These are phyloP conservation scores for Drosophila formosana DNA, from an alignment of 2,888 invertebrate species.

Conservation along the genomic window DNA sequence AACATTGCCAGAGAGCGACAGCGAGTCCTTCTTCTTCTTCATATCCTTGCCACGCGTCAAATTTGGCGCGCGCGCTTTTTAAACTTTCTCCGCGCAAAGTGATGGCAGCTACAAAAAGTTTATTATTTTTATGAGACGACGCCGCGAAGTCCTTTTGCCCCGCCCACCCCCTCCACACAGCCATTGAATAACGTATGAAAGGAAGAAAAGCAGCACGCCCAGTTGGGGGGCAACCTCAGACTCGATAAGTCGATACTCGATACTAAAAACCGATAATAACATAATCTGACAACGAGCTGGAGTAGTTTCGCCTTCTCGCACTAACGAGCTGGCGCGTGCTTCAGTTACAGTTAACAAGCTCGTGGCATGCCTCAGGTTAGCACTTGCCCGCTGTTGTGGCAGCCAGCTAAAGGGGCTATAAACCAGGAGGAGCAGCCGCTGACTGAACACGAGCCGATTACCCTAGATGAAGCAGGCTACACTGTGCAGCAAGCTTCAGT, in stretches of 20 bases:
- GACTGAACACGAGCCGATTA: background rate
- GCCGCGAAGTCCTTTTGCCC: slow-evolving; percentile 27
- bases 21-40: slow-evolving; percentile 38
- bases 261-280: slow-evolving; percentile 80
- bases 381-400: background rate
- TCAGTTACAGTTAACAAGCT: slow-evolving; percentile 71
- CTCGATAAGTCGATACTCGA: slow-evolving; percentile 60
- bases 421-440: slow-evolving; percentile 1
- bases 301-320: slow-evolving; percentile 16
- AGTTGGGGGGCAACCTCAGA: slow-evolving; percentile 6
- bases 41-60: slow-evolving; percentile 68
- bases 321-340: slow-evolving; percentile 61
- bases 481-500: slow-evolving; percentile 5
- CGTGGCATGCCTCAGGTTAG: slow-evolving; percentile 52
- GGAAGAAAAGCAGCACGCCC: slow-evolving; percentile 7
- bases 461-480: background rate
- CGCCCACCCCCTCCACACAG: background rate
- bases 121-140: slow-evolving; percentile 65
- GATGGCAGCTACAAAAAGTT: slow-evolving; percentile 56
- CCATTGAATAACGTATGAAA: slow-evolving; percentile 1
- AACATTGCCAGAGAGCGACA: slow-evolving; percentile 9
- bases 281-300: slow-evolving; percentile 59
- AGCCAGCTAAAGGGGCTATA: background rate
- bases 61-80: slow-evolving; percentile 73
- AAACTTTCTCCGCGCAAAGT: slow-evolving; percentile 58